Percentiles rank a stretch among this genome's conserved stretches.
Evolutionary conservation across 2,888 invertebrate genomes (phyloP).

Genomic region (Acleris cristana): DNA sequence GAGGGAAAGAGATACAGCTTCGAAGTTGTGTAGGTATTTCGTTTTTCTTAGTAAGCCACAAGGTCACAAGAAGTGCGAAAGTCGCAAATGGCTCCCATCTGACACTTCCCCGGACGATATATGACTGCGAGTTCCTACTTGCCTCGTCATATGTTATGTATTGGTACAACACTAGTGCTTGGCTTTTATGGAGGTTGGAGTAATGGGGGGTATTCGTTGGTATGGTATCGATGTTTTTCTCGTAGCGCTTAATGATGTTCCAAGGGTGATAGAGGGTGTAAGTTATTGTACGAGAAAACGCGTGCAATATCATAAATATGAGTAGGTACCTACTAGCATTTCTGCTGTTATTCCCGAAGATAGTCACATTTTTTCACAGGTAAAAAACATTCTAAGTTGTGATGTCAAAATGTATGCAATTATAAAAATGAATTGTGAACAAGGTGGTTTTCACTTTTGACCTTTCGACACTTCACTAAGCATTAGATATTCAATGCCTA

Average conservation of each 20-base stretch:
- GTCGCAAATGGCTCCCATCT: slow-evolving; percentile 40
- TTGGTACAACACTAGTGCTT: slow-evolving; percentile 25
- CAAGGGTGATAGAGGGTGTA: neutral
- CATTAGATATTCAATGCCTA: neutral
- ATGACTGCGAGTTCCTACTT: slow-evolving; percentile 52
- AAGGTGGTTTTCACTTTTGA: neutral
- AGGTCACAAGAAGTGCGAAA: slow-evolving; percentile 32
- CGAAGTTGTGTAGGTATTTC: too few species aligned
- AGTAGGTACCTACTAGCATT: too few species aligned
- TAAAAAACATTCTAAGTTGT: too few species aligned
- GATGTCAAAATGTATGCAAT: too few species aligned
- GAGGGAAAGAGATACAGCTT: too few species aligned
- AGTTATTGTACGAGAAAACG: neutral
- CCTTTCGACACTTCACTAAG: neutral
- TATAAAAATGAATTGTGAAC: neutral
- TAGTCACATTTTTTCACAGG: too few species aligned
- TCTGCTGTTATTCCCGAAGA: too few species aligned
- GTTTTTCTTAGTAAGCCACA: neutral
- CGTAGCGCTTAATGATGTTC: slow-evolving; percentile 1
- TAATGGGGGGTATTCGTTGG: slow-evolving; percentile 1
- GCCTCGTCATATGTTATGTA: slow-evolving; percentile 42
- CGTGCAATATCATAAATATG: too few species aligned
- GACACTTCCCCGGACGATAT: slow-evolving; percentile 54
- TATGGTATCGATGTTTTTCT: slow-evolving; percentile 6
- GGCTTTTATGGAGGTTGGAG: slow-evolving; percentile 26